These are phyloP conservation scores for Condylura cristata DNA, from an alignment of 2,113 vertebrate genomes.

Conservation along the genomic window DNA sequence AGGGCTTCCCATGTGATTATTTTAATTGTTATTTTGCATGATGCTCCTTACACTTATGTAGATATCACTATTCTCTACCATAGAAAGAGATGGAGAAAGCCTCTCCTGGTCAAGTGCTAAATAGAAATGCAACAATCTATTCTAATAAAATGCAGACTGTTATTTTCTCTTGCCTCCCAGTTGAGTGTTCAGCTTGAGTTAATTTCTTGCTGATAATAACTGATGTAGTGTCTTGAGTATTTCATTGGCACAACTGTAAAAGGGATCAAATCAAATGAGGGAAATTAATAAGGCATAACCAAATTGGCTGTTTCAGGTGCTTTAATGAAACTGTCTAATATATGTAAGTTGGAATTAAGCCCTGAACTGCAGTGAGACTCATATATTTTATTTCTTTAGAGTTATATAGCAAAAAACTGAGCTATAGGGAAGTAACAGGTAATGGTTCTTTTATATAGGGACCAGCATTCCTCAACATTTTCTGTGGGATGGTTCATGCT, in stretches of 20 bases:
- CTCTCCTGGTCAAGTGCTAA: constrained; percentile 17
- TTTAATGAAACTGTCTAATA: constrained; percentile 45
- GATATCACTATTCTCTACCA: background rate
- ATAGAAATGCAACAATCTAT: constrained; percentile 35
- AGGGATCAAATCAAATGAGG: constrained; percentile 2
- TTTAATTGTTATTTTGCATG: constrained; percentile 15
- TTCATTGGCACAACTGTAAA: background rate
- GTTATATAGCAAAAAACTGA: constrained; percentile 5
- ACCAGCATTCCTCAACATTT: background rate
- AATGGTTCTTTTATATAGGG: background rate
- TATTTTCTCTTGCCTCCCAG: constrained; percentile 25
- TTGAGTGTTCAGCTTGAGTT: constrained; percentile 43
- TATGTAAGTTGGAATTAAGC: constrained; percentile 7
- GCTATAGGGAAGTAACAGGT: background rate
- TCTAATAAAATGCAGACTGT: background rate
- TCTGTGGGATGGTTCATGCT: background rate
- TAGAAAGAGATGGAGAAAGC: background rate
- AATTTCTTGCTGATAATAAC: constrained; percentile 59
- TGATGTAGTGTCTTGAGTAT: constrained; percentile 36
- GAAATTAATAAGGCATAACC: constrained; percentile 43
- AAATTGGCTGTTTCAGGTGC: constrained; percentile 16
- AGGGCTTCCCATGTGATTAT: background rate
- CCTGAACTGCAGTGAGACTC: background rate
- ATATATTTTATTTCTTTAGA: constrained; percentile 2
- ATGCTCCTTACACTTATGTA: background rate